These are phyloP conservation scores for Antitype chi DNA, from an alignment of 2,888 invertebrate species.

Conservation along the genomic window DNA sequence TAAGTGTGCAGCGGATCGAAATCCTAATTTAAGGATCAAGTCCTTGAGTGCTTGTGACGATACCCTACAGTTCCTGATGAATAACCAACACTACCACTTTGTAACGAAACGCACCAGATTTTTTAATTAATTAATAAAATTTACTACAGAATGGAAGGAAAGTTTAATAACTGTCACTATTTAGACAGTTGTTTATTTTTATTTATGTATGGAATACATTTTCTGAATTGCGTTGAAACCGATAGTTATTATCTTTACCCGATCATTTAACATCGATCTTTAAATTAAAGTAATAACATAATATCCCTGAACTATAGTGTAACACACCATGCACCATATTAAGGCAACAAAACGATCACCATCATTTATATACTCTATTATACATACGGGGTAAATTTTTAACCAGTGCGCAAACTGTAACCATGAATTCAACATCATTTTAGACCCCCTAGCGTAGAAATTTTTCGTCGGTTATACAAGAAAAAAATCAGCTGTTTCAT, in stretches of 20 bases:
- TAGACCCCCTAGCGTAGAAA: too few species aligned
- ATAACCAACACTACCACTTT: too few species aligned
- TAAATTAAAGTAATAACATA: neutral
- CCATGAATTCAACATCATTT: too few species aligned
- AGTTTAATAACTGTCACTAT: neutral
- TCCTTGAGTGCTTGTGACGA: conserved; percentile 12
- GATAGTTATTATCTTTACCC: neutral
- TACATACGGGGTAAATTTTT: too few species aligned
- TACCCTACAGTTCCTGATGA: neutral
- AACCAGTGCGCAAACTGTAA: too few species aligned
- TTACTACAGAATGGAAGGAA: neutral
- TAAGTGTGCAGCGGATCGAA: conserved; percentile 64
- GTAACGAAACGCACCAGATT: neutral
- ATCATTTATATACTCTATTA: too few species aligned
- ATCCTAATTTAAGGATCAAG: conserved; percentile 24
- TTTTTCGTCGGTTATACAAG: too few species aligned
- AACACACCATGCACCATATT: neutral
- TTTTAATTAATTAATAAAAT: neutral
- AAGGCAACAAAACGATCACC: neutral
- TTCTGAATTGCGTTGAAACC: neutral
- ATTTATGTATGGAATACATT: neutral
- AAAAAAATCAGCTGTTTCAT: too few species aligned
- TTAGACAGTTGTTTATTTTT: neutral
- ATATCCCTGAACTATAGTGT: neutral
- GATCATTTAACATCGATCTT: neutral